phyloP scores from a whole-genome alignment of 2,113 vertebrate species.

The Pongo pygmaeus region DNA sequence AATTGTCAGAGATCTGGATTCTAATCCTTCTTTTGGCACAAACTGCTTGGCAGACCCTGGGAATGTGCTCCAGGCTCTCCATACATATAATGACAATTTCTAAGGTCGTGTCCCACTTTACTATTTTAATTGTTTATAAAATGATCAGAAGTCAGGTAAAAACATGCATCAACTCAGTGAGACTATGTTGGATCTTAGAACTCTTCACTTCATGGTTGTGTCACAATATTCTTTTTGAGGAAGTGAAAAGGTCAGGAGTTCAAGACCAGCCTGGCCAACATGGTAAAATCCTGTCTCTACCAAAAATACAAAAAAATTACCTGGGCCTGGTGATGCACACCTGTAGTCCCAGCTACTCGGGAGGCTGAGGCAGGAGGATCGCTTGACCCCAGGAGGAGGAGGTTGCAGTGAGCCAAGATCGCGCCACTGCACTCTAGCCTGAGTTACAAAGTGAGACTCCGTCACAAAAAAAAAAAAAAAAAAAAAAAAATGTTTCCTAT shows the following conservation, averaged over 20 bases:
- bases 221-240: background rate
- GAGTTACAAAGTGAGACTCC: no score
- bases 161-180: background rate
- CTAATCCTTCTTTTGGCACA: background rate
- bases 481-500: background rate
- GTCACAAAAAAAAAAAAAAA: no score
- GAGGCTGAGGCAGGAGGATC: no score
- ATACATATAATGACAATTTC: background rate
- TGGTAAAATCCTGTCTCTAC: no score
- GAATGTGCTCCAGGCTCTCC: background rate
- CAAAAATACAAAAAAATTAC: no score
- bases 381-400: no score
- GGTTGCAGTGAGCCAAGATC: no score
- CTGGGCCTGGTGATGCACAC: no score
- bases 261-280: no score
- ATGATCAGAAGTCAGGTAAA: background rate
- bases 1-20: background rate
- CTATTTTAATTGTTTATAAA: background rate
- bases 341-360: no score
- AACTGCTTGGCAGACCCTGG: background rate
- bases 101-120: background rate
- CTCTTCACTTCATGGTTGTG: background rate
- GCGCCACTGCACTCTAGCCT: no score
- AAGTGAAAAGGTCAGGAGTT: slow-evolving; percentile 2
- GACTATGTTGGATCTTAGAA: background rate